Evolutionary conservation across 2,113 vertebrate genomes (phyloP).

Genomic region (Tichodroma muraria): DNA sequence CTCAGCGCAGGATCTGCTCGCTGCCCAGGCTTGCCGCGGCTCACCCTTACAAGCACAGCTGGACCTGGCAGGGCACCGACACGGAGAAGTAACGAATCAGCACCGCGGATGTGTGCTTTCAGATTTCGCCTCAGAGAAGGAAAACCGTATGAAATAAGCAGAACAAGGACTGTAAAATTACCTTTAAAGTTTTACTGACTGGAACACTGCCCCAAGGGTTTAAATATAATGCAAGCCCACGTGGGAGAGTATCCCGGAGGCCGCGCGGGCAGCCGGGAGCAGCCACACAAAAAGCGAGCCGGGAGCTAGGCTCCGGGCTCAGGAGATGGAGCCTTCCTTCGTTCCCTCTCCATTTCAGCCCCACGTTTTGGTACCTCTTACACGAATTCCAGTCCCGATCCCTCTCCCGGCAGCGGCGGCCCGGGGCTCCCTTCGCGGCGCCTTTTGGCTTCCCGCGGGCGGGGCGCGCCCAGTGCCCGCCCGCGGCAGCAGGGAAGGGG

Average conservation of each 20-base stretch:
- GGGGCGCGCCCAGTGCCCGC: too few relatives aligned
- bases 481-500: rapidly evolving
- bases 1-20: neutral
- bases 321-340: too few relatives aligned
- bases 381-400: too few relatives aligned
- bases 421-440: too few relatives aligned
- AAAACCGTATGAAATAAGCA: neutral
- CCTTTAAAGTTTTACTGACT: neutral
- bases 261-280: neutral
- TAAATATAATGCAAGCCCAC: rapidly evolving
- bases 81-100: neutral
- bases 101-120: neutral
- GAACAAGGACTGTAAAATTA: neutral
- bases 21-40: neutral
- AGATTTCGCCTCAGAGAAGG: neutral
- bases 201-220: neutral
- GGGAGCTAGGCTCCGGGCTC: too few relatives aligned
- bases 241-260: rapidly evolving
- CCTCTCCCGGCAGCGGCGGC: too few relatives aligned
- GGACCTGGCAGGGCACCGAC: neutral
- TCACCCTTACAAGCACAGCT: too few relatives aligned
- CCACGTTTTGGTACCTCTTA: too few relatives aligned
- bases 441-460: neutral
- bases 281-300: too few relatives aligned
- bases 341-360: too few relatives aligned